Evolutionary conservation across 1,140 invertebrate species (phyloP).

Genomic region (Drosophila pruinosa): DNA sequence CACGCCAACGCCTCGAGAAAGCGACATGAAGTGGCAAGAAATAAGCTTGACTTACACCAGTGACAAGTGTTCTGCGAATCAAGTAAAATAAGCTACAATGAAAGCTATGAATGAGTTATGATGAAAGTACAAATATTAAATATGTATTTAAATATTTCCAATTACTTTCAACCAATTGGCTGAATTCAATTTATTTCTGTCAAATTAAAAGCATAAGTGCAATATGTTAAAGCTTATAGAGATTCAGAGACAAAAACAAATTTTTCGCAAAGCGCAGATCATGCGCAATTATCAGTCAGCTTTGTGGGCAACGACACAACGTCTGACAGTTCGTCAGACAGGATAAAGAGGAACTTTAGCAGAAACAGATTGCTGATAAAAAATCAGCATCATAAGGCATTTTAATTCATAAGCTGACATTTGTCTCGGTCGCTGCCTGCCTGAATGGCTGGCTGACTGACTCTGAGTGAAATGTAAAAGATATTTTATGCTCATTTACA

Average conservation of each 20-base stretch:
- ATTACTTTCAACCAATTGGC: neutral
- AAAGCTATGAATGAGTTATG: neutral
- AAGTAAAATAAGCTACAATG: neutral
- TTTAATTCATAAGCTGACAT: conserved; percentile 82
- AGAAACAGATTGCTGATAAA: conserved; percentile 52
- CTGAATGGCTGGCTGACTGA: conserved; percentile 44
- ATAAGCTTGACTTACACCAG: conserved; percentile 7
- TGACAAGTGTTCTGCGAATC: conserved; percentile 11
- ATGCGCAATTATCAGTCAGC: conserved; percentile 48
- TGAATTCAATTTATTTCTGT: too few species aligned
- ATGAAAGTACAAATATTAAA: neutral
- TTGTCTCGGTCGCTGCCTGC: conserved; percentile 60
- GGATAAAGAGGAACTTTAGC: neutral
- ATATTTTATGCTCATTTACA: conserved; percentile 82
- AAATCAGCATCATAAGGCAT: conserved; percentile 74
- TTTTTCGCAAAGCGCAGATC: conserved; percentile 34
- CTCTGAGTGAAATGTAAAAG: conserved; percentile 67
- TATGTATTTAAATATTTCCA: neutral
- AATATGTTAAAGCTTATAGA: neutral
- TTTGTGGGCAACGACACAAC: conserved; percentile 12
- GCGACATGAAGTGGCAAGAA: conserved; percentile 1
- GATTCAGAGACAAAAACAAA: conserved; percentile 3
- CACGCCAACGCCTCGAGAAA: neutral
- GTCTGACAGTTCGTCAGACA: neutral
- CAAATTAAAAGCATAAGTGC: too few species aligned